phyloP scores from a whole-genome alignment of 2,113 vertebrate genomes.

The Lophotis ruficrista region DNA sequence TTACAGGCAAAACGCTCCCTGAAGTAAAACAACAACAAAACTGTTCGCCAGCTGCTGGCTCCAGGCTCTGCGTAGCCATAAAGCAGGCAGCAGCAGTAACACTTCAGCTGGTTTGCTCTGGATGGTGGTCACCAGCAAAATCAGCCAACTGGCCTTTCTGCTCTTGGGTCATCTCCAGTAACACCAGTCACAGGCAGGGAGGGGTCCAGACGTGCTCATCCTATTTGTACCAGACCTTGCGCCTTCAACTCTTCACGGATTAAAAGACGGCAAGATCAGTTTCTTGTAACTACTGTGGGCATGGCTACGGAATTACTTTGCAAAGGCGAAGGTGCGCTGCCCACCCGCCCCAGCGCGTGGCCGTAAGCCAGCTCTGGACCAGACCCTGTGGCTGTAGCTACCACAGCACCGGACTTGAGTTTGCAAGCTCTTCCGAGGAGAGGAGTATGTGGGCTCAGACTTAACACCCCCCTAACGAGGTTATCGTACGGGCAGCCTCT shows the following conservation, averaged over 20 bases:
- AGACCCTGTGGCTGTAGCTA: background rate
- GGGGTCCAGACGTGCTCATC: fast-evolving
- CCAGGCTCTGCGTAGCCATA: background rate
- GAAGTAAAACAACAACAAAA: background rate
- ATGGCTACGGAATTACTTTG: fast-evolving
- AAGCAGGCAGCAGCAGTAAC: background rate
- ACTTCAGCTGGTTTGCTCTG: background rate
- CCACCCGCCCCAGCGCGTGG: fast-evolving
- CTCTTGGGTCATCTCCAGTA: background rate
- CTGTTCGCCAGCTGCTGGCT: constrained; percentile 18
- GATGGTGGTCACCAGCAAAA: background rate
- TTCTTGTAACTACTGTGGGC: fast-evolving
- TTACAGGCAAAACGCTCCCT: constrained; percentile 34
- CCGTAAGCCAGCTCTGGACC: background rate
- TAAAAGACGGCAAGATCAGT: background rate
- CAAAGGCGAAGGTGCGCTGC: fast-evolving
- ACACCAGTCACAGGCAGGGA: background rate
- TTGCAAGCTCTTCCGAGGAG: background rate
- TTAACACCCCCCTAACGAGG: background rate
- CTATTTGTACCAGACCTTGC: background rate
- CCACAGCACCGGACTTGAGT: background rate
- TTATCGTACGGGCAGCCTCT: constrained; percentile 20
- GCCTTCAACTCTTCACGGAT: background rate
- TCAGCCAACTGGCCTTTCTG: background rate
- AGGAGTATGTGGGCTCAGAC: background rate